Evolutionary conservation across 2,888 invertebrate genomes (phyloP).

Genomic region (Theretra japonica): DNA sequence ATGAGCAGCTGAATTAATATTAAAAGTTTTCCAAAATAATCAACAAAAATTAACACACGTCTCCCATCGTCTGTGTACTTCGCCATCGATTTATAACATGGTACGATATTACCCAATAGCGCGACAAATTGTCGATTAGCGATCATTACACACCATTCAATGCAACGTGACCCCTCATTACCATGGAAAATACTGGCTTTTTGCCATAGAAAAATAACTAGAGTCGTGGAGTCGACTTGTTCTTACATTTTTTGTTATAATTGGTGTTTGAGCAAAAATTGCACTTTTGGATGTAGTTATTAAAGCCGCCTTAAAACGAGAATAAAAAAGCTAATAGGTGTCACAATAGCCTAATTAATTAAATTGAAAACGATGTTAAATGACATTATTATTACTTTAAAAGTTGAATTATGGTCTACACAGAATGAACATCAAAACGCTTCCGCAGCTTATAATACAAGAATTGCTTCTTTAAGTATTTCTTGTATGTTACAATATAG

Average conservation of each 20-base stretch:
- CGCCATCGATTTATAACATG: slow-evolving; percentile 36
- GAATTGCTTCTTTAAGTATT: too few species aligned
- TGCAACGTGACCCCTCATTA: slow-evolving; percentile 45
- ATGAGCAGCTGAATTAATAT: too few species aligned
- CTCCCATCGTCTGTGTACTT: not conserved
- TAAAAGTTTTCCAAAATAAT: not conserved
- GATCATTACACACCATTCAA: slow-evolving; percentile 46
- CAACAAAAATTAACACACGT: not conserved
- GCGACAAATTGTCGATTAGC: slow-evolving; percentile 52
- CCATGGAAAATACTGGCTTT: slow-evolving; percentile 47
- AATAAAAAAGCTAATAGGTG: too few species aligned
- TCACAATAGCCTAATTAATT: too few species aligned
- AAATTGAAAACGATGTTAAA: too few species aligned
- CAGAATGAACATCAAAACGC: too few species aligned
- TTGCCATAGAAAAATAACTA: slow-evolving; percentile 39
- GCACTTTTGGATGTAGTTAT: not conserved
- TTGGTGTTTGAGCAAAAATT: not conserved
- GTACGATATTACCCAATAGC: slow-evolving; percentile 42
- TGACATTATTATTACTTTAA: too few species aligned
- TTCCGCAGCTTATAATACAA: too few species aligned
- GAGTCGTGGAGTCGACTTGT: slow-evolving; percentile 1
- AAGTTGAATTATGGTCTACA: too few species aligned
- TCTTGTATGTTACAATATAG: too few species aligned
- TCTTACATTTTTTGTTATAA: not conserved
- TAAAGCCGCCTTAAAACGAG: too few species aligned